Conservation (phyloP, 2,113 vertebrate genomes). For the Acrocephalus arundinaceus region DNA sequence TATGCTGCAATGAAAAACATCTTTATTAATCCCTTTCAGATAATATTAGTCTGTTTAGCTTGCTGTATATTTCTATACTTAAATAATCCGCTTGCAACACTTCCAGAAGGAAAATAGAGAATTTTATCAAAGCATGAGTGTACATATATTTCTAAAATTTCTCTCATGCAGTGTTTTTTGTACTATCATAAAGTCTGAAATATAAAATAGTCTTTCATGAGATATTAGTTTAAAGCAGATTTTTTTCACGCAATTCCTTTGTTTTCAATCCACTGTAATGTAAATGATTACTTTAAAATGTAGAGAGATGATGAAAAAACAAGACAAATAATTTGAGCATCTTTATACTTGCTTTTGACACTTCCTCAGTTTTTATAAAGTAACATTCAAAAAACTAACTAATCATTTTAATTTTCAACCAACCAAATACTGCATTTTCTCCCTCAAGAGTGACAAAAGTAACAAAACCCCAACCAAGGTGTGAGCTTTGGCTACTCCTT, state of each 20-base stretch:
- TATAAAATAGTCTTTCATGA: not conserved
- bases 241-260: not conserved
- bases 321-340: not conserved
- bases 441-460: not conserved
- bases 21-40: not conserved
- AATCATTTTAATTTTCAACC: not conserved
- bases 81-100: not conserved
- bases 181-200: not conserved
- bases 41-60: not conserved
- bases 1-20: not conserved
- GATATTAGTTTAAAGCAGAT: not conserved
- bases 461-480: fast-evolving
- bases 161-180: not conserved
- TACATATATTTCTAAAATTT: not conserved
- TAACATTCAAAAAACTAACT: not conserved
- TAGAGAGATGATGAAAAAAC: not conserved
- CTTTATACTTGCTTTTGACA: not conserved
- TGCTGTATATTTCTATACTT: not conserved
- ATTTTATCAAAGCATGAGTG: not conserved
- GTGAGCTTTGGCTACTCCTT: not conserved
- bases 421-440: not conserved
- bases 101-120: not conserved
- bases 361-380: not conserved
- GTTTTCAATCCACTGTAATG: not conserved
- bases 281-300: not conserved